Percentiles rank a stretch among this genome's conserved stretches.
phyloP scores from a whole-genome alignment of 2,888 invertebrate species.

The Tinea trinotella region DNA sequence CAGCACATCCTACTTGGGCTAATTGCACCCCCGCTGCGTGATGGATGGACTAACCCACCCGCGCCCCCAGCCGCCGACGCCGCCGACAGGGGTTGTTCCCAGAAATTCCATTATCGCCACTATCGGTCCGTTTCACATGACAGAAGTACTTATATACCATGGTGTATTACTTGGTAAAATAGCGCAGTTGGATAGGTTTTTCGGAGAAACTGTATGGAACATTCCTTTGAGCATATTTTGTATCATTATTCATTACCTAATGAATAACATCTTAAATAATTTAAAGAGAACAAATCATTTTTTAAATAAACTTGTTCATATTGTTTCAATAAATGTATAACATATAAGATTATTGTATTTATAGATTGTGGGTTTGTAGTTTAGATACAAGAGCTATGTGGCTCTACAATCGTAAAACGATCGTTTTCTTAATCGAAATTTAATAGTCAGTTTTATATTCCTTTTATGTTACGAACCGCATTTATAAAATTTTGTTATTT shows the following conservation, averaged over 20 bases:
- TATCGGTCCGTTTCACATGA: slow-evolving; percentile 6
- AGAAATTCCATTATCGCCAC: slow-evolving; percentile 64
- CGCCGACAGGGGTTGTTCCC: slow-evolving; percentile 61
- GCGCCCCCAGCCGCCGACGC: slow-evolving; percentile 30
- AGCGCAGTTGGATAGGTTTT: not conserved
- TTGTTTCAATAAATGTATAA: too few relatives aligned
- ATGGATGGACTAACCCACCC: slow-evolving; percentile 47
- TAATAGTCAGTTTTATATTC: slow-evolving; percentile 32
- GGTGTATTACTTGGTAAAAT: not conserved
- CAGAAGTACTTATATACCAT: not conserved
- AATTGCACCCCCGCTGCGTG: slow-evolving; percentile 55
- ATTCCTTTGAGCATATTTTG: too few relatives aligned
- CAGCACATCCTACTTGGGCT: slow-evolving; percentile 58
- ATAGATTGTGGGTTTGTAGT: not conserved
- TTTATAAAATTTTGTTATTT: slow-evolving; percentile 37
- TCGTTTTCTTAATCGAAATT: slow-evolving; percentile 13
- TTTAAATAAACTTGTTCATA: too few relatives aligned
- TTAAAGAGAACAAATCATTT: too few relatives aligned
- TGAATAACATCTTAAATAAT: too few relatives aligned
- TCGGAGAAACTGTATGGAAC: too few relatives aligned
- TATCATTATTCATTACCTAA: too few relatives aligned
- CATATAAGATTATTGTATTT: too few relatives aligned
- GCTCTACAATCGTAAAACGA: not conserved
- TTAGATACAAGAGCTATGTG: not conserved
- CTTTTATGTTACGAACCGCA: slow-evolving; percentile 25